Evolutionary conservation across 2,888 invertebrate genomes (phyloP), one percentile per base, ranked within the genome.

Genomic region (Hypena proboscidalis): DNA sequence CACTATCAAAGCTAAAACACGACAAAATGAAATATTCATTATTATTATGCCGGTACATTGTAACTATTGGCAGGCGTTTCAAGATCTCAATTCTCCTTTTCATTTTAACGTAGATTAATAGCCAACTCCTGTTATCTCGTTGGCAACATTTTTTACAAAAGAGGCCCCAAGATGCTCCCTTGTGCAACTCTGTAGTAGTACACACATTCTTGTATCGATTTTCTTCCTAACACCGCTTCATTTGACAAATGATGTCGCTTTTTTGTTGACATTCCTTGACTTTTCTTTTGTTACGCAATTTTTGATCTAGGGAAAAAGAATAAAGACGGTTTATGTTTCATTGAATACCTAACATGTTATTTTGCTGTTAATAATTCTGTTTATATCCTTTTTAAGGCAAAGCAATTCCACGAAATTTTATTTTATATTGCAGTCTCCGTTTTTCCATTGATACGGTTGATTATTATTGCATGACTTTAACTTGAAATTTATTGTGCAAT

Each of bases 191-290:
- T 19, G 29, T 44, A 33, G 33, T 19, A 22, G 26, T 22, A 33
- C 33, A 44, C 33, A 44, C 17, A 34, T 35, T 25, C 7, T 11
- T 21, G 25, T 22, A 42, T 48, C 25, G 37, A 38, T 48, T 39
- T 39, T 36, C 26, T 23, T 30, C n/a, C 29, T 14, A 21, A 31
- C 26, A 40, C 8, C 34, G 32, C 31, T 26, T 43, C 22, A 43
- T 36, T 43, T 38, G 37, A 44, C 32, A 35, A 47, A 44, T 49
- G 39, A 27, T 14, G 34, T 17, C 9, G 14, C 7, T 6, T 19
- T 31, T 43, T 36, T 29, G 11, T 26, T 10, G 13, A n/a, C 17
- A 7, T 17, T 2, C 9, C 11, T 26, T 30, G 14, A 30, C 27
- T 20, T 33, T 43, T 17, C 17, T 32, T 37, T 21, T 15, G 8